These are phyloP conservation scores for Macrocentrus cingulum DNA, from an alignment of 1,140 invertebrate species.

Conservation along the genomic window DNA sequence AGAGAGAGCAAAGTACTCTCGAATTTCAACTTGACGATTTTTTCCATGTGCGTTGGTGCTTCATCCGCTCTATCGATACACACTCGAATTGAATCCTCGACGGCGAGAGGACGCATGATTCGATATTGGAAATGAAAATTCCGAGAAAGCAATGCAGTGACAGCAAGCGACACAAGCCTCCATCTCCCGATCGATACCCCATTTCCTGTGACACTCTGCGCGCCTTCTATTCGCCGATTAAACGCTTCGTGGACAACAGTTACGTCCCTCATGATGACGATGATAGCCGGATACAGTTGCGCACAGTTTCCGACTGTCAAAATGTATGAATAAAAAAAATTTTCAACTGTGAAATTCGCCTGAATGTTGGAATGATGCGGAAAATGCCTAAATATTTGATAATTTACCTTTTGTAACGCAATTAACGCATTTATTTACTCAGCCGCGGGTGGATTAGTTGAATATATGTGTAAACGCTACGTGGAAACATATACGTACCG, in stretches of 20 bases:
- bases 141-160: slow-evolving; percentile 20
- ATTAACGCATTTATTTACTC: slow-evolving; percentile 6
- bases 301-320: neutral
- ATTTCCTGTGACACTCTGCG: slow-evolving; percentile 44
- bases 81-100: slow-evolving; percentile 2
- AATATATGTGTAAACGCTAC: neutral
- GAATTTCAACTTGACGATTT: slow-evolving; percentile 3
- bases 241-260: slow-evolving; percentile 31
- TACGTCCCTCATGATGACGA: slow-evolving; percentile 12
- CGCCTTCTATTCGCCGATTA: slow-evolving; percentile 49
- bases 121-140: slow-evolving; percentile 28
- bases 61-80: neutral
- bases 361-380: no score
- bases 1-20: neutral
- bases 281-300: slow-evolving; percentile 10
- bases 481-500: slow-evolving; percentile 8
- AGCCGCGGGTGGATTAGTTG: neutral
- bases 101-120: slow-evolving; percentile 4
- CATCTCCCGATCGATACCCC: slow-evolving; percentile 47
- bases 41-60: slow-evolving; percentile 3
- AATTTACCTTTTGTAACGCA: no score
- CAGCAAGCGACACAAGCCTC: slow-evolving; percentile 25
- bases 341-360: no score
- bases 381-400: no score
- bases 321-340: slow-evolving; percentile 3